Percentiles rank a stretch among this genome's conserved stretches.
These are phyloP conservation scores for Tricholaema leucomelas DNA, from an alignment of 2,113 vertebrate species.

Conservation along the genomic window DNA sequence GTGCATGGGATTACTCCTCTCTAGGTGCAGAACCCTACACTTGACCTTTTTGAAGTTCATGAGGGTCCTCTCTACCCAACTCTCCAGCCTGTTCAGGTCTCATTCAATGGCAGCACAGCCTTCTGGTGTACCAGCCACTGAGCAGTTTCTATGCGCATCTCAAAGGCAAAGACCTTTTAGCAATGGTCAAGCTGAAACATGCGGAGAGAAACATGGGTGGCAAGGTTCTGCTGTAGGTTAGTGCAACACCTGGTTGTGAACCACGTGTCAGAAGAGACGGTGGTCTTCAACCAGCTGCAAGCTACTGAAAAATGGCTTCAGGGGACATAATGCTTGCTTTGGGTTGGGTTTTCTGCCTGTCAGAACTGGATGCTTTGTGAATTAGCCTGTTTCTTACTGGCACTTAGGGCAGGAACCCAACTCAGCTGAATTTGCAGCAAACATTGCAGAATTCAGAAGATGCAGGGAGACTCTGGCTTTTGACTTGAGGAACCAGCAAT, in stretches of 20 bases:
- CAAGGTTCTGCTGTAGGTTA: background rate
- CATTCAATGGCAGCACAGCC: background rate
- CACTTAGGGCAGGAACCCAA: background rate
- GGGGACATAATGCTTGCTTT: fast-evolving
- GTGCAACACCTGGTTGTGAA: background rate
- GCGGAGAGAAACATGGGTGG: fast-evolving
- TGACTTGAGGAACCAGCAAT: background rate
- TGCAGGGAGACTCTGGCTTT: fast-evolving
- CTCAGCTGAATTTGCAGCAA: background rate
- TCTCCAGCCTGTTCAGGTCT: background rate
- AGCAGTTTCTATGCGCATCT: background rate
- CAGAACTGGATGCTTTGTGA: background rate
- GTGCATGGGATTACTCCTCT: background rate
- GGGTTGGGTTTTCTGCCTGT: background rate
- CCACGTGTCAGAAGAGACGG: fast-evolving
- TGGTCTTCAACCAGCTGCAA: background rate
- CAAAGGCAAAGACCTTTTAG: background rate
- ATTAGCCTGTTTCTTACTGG: background rate
- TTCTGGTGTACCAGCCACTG: background rate
- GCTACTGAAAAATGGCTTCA: background rate
- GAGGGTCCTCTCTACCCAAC: background rate
- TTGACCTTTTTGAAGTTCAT: background rate
- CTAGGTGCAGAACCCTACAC: background rate
- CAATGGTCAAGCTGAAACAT: background rate
- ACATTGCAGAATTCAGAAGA: background rate